Evolutionary conservation across 2,113 vertebrate species (phyloP).

Genomic region (Henicopernis longicauda): DNA sequence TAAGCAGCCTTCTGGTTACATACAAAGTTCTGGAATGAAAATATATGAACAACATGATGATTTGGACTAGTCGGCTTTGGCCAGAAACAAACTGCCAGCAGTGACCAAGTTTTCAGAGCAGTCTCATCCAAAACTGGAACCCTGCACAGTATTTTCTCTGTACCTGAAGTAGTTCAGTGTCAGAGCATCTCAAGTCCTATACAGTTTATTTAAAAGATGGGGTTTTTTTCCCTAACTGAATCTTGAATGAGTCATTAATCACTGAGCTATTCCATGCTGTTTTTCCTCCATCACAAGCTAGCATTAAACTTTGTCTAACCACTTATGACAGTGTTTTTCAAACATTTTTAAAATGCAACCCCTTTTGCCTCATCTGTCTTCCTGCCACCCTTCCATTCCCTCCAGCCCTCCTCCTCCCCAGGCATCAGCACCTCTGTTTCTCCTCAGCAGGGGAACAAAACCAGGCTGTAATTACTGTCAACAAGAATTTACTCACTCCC

Average conservation of each 20-base stretch:
- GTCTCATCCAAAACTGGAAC: neutral
- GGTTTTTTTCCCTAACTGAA: neutral
- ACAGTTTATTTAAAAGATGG: neutral
- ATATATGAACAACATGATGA: neutral
- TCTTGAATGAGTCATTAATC: conserved; percentile 34
- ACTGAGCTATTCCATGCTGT: neutral
- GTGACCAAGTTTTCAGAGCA: neutral
- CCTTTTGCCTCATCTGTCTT: conserved; percentile 11
- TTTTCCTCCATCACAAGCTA: neutral
- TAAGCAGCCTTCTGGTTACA: neutral
- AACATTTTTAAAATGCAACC: neutral
- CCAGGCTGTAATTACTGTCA: neutral
- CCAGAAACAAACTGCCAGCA: neutral
- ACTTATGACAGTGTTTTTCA: neutral
- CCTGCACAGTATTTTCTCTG: neutral
- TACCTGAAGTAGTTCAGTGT: neutral
- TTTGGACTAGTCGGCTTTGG: neutral
- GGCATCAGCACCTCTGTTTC: neutral
- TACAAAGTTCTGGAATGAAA: neutral
- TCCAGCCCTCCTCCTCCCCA: neutral
- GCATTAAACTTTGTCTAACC: conserved; percentile 6
- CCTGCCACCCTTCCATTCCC: neutral
- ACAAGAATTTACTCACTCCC: neutral
- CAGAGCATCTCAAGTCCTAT: neutral
- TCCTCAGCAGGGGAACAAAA: neutral